phyloP scores from a whole-genome alignment of 2,797 vertebrate genomes.

The Selene dorsalis region DNA sequence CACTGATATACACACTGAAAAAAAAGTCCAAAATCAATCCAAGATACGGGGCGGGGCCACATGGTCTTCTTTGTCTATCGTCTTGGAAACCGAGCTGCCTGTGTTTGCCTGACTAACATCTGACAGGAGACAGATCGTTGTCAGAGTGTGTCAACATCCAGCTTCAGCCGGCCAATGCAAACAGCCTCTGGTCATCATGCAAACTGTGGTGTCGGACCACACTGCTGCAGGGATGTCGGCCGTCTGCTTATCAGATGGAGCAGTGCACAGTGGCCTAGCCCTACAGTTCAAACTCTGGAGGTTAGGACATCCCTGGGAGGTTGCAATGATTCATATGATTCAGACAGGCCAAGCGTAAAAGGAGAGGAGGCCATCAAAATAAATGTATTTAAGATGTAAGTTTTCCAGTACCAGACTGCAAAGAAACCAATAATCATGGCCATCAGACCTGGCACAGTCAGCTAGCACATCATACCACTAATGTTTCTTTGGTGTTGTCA shows the following conservation, averaged over 20 bases:
- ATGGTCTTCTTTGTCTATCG: slow-evolving; percentile 51
- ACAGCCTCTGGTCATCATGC: slow-evolving; percentile 65
- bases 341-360: background rate
- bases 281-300: slow-evolving; percentile 10
- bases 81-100: slow-evolving; percentile 53
- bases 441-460: background rate
- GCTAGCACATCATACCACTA: background rate
- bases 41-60: slow-evolving; percentile 15
- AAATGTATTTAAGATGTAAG: background rate
- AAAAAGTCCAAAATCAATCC: slow-evolving; percentile 36
- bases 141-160: slow-evolving; percentile 69
- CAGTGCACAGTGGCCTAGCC: slow-evolving; percentile 41
- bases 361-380: background rate
- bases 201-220: slow-evolving; percentile 48
- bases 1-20: slow-evolving; percentile 16
- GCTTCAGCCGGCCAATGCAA: slow-evolving; percentile 58
- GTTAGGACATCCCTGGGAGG: slow-evolving; percentile 30
- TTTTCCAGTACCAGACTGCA: rapidly evolving
- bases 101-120: slow-evolving; percentile 57
- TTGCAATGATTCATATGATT: background rate
- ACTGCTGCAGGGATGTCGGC: slow-evolving; percentile 30
- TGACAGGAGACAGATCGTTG: slow-evolving; percentile 61
- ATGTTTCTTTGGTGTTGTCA: background rate
- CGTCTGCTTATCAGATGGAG: slow-evolving; percentile 55
- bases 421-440: background rate